phyloP scores from a whole-genome alignment of 2,113 vertebrate genomes.

The Genyomyrus donnyi region DNA sequence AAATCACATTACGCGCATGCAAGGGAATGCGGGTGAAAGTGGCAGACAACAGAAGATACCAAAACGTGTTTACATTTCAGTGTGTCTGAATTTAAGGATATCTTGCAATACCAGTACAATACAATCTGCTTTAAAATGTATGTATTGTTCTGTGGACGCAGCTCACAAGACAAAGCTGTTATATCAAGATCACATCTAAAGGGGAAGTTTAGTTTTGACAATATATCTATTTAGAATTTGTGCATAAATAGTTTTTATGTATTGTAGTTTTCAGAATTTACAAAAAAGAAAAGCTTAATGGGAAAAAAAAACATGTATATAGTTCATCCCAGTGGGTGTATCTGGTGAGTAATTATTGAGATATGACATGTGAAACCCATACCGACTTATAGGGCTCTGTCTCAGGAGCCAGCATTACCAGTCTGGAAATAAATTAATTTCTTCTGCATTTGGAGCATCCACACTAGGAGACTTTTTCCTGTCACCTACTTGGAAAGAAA shows the following conservation, averaged over 20 bases:
- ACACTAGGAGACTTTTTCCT: background rate
- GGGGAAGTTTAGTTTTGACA: background rate
- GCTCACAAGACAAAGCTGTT: background rate
- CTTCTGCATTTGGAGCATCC: background rate
- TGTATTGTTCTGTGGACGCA: background rate
- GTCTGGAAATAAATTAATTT: background rate
- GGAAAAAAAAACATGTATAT: background rate
- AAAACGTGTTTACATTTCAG: too few relatives aligned
- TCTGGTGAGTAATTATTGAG: background rate
- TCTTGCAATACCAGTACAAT: background rate
- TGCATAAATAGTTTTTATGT: background rate
- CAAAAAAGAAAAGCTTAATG: background rate
- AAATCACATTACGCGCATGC: constrained; percentile 47
- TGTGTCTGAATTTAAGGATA: background rate
- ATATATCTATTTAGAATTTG: background rate
- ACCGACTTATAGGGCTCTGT: background rate
- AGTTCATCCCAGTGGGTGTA: background rate
- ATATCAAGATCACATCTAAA: background rate
- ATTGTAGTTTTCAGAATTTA: background rate
- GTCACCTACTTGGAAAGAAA: constrained; percentile 10
- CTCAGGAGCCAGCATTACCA: background rate
- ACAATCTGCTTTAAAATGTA: background rate
- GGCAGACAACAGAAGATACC: constrained; percentile 35
- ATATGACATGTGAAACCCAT: background rate
- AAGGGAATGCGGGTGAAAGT: constrained; percentile 40